Conservation (phyloP, 2,888 invertebrate species). For the Vandiemenella viatica region DNA sequence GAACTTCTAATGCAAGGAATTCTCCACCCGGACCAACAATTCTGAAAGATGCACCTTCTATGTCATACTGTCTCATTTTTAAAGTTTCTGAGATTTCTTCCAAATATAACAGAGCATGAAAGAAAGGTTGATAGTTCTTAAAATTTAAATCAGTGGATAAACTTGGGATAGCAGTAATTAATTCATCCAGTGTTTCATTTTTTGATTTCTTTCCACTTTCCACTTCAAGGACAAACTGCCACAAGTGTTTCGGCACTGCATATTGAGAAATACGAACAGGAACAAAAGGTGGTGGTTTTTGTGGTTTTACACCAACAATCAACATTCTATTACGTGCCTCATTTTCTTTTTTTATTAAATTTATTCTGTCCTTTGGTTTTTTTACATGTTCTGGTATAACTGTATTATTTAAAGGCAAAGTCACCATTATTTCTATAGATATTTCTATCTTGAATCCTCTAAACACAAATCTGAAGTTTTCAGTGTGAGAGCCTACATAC, state of each 20-base stretch:
- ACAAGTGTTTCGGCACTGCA: constrained; percentile 30
- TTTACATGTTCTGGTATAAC: no score
- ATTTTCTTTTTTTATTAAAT: neutral
- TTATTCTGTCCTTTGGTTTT: neutral
- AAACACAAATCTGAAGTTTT: neutral
- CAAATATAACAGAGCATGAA: constrained; percentile 57
- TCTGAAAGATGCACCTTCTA: constrained; percentile 45
- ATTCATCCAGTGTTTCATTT: no score
- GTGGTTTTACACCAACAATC: constrained; percentile 35
- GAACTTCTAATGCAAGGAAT: constrained; percentile 57
- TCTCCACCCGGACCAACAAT: constrained; percentile 37
- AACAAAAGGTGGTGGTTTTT: constrained; percentile 43
- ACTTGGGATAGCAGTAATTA: constrained; percentile 32
- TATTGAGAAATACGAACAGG: constrained; percentile 31
- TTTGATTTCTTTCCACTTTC: constrained; percentile 16
- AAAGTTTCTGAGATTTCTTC: constrained; percentile 64
- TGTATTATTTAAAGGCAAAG: no score
- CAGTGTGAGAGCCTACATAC: neutral
- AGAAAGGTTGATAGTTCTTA: constrained; percentile 48
- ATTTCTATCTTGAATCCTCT: neutral
- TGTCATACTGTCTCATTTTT: constrained; percentile 50
- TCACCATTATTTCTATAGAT: neutral
- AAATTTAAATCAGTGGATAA: constrained; percentile 42
- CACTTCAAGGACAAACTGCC: constrained; percentile 27
- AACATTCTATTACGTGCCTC: neutral